Evolutionary conservation across 2,113 vertebrate genomes (phyloP).

Genomic region (Ptyas mucosa): DNA sequence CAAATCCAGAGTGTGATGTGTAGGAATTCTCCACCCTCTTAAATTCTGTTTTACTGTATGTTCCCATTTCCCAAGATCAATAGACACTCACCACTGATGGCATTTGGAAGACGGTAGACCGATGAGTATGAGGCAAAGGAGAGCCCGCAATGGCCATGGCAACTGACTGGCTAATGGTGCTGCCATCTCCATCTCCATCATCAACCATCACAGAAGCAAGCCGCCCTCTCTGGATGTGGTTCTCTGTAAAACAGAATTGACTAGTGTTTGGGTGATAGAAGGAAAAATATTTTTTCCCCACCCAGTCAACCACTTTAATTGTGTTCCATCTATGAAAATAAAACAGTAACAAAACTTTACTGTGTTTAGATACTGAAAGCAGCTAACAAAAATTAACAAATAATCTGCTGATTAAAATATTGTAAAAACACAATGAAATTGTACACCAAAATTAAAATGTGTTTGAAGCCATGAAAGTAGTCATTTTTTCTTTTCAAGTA

Average conservation of each 20-base stretch:
- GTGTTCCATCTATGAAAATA: not conserved
- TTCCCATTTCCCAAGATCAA: not conserved
- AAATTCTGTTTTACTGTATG: not conserved
- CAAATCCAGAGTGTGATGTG: not conserved
- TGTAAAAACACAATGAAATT: not conserved
- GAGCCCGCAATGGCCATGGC: slow-evolving; percentile 92
- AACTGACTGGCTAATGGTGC: slow-evolving; percentile 84
- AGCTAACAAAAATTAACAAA: not conserved
- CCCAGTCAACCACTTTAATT: not conserved
- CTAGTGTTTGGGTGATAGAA: too few relatives aligned
- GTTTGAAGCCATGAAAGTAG: not conserved
- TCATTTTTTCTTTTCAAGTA: not conserved
- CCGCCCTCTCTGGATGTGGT: slow-evolving; percentile 73
- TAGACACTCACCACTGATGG: slow-evolving; percentile 75
- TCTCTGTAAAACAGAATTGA: slow-evolving; percentile 61
- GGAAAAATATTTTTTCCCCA: not conserved
- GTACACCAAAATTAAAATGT: not conserved
- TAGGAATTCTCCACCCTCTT: not conserved
- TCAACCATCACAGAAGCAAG: slow-evolving; percentile 73
- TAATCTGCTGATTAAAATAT: not conserved
- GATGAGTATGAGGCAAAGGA: slow-evolving; percentile 76
- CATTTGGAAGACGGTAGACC: slow-evolving; percentile 71
- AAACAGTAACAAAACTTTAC: not conserved
- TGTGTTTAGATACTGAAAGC: not conserved
- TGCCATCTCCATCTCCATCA: slow-evolving; percentile 74